Evolutionary conservation across 1,140 invertebrate genomes (phyloP), one percentile per base, ranked within the genome.

Genomic region (Euura saliciscinereae): DNA sequence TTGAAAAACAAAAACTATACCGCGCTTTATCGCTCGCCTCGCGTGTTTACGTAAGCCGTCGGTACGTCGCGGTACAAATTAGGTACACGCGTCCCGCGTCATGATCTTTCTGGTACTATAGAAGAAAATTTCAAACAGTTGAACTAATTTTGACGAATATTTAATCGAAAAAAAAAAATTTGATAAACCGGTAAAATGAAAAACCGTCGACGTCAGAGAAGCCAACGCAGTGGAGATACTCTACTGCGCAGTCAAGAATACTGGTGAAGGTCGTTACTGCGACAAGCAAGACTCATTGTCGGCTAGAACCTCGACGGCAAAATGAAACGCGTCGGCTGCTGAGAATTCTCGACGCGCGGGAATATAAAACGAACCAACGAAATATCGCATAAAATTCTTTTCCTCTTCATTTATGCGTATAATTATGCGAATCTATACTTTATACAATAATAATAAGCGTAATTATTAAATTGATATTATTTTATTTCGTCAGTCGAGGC

Each of bases 41-140:
- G 51, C 51, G 51, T 59, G 51, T 59, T 59, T 59, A 59, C 6
- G 51, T 59, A 59, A 59, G 51, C 51, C 51, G 51, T n/a, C 51
- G 6, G 51, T 11, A n/a, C 51, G 51, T n/a, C 51, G 51, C 51
- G 51, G 8, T 11, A 59, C 51, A 59, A 59, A 59, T 59, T 59
- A 59, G 8, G 51, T 11, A 8, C 8, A 59, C 51, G 51, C 28
- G 28, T 28, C 28, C 28, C 28, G 28, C 28, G 28, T 28, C 28
- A 1, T 1, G 28, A 28, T 28, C 28, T 28, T 28, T 28, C 28
- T 1, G 28, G 28, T 28, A 28, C 28, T 28, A 1, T 1, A 28
- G 1, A 28, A 28, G 28, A 28, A 28, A 28, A 28, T 1, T 28
- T 28, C 0, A 28, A 28, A 28, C 28, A 1, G 28, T 28, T 1